A percentile compares a stretch with the other conserved stretches of the same genome.
Conservation (phyloP, 2,888 invertebrate species). For the Amblyteles armatorius region DNA sequence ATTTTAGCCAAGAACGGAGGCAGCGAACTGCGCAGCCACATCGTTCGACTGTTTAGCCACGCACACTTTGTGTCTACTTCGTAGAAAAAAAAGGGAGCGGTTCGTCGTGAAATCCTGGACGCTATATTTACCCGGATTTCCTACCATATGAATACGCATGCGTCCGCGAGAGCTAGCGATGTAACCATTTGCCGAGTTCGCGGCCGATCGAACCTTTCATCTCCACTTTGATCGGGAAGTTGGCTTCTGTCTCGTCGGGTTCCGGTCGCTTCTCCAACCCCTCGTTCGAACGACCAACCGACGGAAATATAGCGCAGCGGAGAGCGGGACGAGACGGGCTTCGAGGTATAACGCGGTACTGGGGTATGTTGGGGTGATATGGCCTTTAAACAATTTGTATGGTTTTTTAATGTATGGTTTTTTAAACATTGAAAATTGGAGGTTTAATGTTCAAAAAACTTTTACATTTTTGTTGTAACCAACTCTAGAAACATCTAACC, state of each 20-base stretch:
- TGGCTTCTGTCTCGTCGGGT: slow-evolving; percentile 8
- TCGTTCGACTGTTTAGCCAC: slow-evolving; percentile 47
- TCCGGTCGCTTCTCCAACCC: neutral
- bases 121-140: slow-evolving; percentile 37
- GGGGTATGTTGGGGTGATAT: no score
- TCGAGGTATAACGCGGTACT: neutral
- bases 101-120: neutral
- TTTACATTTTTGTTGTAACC: no score
- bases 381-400: no score
- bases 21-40: slow-evolving; percentile 30
- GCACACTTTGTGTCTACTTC: slow-evolving; percentile 23
- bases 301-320: neutral
- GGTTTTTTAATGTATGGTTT: no score
- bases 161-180: slow-evolving; percentile 7
- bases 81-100: slow-evolving; percentile 32
- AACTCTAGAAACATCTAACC: no score
- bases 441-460: no score
- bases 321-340: neutral
- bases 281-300: neutral
- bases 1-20: slow-evolving; percentile 45
- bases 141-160: slow-evolving; percentile 27
- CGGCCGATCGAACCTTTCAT: slow-evolving; percentile 28
- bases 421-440: no score
- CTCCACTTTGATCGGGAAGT: slow-evolving; percentile 13
- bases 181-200: slow-evolving; percentile 9